Conservation (phyloP, 2,113 vertebrate genomes). For the Erythrocercus mccallii region DNA sequence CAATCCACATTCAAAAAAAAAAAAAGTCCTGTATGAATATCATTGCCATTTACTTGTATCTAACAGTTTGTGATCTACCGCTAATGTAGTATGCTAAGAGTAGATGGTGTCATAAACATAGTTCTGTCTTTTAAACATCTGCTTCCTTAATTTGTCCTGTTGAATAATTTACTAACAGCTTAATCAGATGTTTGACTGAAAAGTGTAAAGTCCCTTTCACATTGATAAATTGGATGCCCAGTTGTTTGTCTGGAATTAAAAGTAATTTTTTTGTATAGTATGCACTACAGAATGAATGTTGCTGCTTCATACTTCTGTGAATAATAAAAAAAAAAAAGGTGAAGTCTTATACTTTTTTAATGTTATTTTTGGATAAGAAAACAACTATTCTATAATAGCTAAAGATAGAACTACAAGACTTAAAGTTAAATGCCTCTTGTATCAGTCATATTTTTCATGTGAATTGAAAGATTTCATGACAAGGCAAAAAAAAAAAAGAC, state of each 20-base stretch:
- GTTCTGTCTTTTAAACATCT: background rate
- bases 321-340: background rate
- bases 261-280: background rate
- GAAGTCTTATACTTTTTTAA: background rate
- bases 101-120: background rate
- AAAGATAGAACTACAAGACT: background rate
- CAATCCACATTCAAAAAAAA: background rate
- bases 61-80: background rate
- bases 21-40: background rate
- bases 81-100: background rate
- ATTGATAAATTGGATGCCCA: background rate
- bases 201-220: background rate
- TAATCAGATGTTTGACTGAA: background rate
- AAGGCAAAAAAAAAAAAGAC: background rate
- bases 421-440: background rate
- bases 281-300: background rate
- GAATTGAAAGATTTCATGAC: background rate
- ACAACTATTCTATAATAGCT: background rate
- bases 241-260: background rate
- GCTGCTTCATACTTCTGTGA: background rate
- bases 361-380: background rate
- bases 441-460: background rate
- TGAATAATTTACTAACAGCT: background rate
- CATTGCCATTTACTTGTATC: background rate
- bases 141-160: background rate